These are phyloP conservation scores for western clawed frog (Xenopus tropicalis) DNA, from an alignment of 2,113 vertebrate genomes.

Conservation along the genomic window UCB_Xtro_10.0 CM004447.2:115154501-115155000, in stretches of 20 bases:
- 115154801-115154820: neutral
- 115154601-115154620: neutral
- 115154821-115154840: neutral
- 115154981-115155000: no score
- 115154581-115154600: no score
- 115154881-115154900: no score
- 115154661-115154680: neutral
- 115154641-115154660: neutral
- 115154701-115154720: neutral
- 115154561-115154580: no score
- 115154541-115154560: no score
- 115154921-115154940: no score
- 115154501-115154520: no score
- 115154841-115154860: neutral
- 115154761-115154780: neutral
- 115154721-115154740: neutral
- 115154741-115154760: conserved; percentile 9
- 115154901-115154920: no score
- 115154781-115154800: neutral
- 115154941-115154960: no score
- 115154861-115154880: no score
- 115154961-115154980: no score
- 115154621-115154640: neutral
- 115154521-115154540: no score
- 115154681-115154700: neutral